Evolutionary conservation across 2,888 invertebrate genomes (phyloP).

Genomic region (Apotomis capreana): DNA sequence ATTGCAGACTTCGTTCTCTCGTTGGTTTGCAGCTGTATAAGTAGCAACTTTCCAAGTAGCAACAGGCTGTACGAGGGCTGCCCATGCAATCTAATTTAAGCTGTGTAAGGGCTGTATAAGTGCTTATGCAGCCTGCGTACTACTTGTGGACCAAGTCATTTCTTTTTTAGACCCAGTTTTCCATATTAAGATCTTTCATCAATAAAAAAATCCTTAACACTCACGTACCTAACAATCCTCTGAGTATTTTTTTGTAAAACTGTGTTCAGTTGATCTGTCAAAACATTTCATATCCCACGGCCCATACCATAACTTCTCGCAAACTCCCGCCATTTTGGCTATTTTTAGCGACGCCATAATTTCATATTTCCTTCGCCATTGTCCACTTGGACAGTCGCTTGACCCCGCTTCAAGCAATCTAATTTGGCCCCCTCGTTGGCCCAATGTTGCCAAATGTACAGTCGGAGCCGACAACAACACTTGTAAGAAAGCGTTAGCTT

Average conservation of each 20-base stretch:
- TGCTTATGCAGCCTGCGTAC: too few species aligned
- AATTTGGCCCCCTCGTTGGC: constrained; percentile 63
- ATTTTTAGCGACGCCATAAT: constrained; percentile 37
- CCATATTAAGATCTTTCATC: too few species aligned
- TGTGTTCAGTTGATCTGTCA: constrained; percentile 5
- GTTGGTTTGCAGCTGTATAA: too few species aligned
- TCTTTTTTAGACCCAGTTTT: too few species aligned
- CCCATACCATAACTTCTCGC: constrained; percentile 14
- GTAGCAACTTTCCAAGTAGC: too few species aligned
- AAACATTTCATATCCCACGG: constrained; percentile 1
- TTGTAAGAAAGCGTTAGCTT: background rate
- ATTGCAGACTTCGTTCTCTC: too few species aligned
- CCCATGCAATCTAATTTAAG: too few species aligned
- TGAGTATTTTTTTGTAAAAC: background rate
- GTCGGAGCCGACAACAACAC: background rate
- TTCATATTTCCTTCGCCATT: constrained; percentile 58
- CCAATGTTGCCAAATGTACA: constrained; percentile 53
- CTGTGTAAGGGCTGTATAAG: too few species aligned
- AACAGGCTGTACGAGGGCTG: too few species aligned
- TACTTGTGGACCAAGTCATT: too few species aligned
- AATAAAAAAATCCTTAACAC: too few species aligned
- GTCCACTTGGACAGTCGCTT: constrained; percentile 67
- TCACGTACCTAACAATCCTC: background rate
- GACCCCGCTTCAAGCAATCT: constrained; percentile 78
- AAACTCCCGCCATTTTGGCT: constrained; percentile 14